A percentile compares a stretch with the other conserved stretches of the same genome.
Conservation (phyloP, 2,888 invertebrate genomes). For the Schizotus pectinicornis region DNA sequence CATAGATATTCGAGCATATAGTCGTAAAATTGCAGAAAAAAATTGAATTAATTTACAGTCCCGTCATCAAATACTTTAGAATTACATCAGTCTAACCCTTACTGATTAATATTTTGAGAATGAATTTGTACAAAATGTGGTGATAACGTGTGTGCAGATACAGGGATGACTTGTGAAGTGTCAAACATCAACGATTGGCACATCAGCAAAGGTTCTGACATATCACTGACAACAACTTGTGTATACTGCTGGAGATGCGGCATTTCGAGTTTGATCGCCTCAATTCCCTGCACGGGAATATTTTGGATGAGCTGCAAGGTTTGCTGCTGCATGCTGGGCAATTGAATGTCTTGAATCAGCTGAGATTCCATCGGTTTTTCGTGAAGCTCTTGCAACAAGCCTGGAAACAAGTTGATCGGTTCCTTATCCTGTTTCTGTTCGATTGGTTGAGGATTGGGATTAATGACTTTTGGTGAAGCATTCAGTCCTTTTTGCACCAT, state of each 20-base stretch:
- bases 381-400: slow-evolving; percentile 13
- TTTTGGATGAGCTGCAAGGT: slow-evolving; percentile 39
- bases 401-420: slow-evolving; percentile 3
- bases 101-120: slow-evolving; percentile 36
- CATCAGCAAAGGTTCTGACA: slow-evolving; percentile 50
- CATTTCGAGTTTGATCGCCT: slow-evolving; percentile 46
- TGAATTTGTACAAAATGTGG: slow-evolving; percentile 52
- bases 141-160: slow-evolving; percentile 43
- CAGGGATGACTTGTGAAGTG: slow-evolving; percentile 50
- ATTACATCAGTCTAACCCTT: neutral
- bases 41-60: too few species aligned
- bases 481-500: slow-evolving; percentile 52
- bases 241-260: slow-evolving; percentile 40
- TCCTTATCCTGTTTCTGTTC: slow-evolving; percentile 5
- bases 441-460: slow-evolving; percentile 18
- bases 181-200: slow-evolving; percentile 54
- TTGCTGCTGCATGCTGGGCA: slow-evolving; percentile 27
- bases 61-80: too few species aligned
- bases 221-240: slow-evolving; percentile 50
- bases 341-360: slow-evolving; percentile 28
- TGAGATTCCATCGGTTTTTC: slow-evolving; percentile 14
- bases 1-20: too few species aligned
- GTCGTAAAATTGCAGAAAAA: too few species aligned
- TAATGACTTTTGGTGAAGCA: slow-evolving; percentile 40
- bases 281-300: slow-evolving; percentile 46